phyloP scores from a whole-genome alignment of 2,113 vertebrate species.

The Cariama cristata region DNA sequence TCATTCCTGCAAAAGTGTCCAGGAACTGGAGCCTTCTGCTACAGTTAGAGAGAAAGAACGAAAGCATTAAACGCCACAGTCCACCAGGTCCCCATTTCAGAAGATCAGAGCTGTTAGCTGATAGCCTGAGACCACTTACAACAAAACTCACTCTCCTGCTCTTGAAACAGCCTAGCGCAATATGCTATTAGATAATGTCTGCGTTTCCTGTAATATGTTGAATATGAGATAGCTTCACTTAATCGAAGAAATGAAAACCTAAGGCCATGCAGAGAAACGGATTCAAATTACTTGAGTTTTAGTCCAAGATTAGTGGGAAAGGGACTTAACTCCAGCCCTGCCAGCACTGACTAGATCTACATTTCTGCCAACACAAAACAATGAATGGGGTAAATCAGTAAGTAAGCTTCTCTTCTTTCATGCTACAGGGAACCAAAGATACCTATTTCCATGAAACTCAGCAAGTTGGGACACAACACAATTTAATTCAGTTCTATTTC shows the following conservation, averaged over 20 bases:
- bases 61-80: not conserved
- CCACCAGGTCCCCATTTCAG: not conserved
- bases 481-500: not conserved
- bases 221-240: not conserved
- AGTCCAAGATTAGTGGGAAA: not conserved
- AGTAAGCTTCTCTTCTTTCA: not conserved
- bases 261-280: not conserved
- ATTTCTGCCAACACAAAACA: not conserved
- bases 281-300: not conserved
- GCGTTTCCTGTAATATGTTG: not conserved
- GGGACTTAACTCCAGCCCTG: not conserved
- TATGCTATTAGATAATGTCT: not conserved
- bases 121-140: not conserved
- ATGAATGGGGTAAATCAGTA: not conserved
- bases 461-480: not conserved
- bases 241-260: not conserved
- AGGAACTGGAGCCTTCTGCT: constrained; percentile 77
- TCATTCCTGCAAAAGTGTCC: constrained; percentile 79
- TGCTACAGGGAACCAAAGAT: not conserved
- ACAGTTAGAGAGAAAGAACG: constrained; percentile 46
- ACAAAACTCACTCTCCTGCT: not conserved
- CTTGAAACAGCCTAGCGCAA: not conserved
- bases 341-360: not conserved
- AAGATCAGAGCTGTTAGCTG: not conserved
- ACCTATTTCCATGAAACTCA: not conserved